Percentiles rank a stretch among this genome's conserved stretches.
These are phyloP conservation scores for Drosophila neonasuta DNA, from an alignment of 2,888 invertebrate genomes.

Conservation along the genomic window DNA sequence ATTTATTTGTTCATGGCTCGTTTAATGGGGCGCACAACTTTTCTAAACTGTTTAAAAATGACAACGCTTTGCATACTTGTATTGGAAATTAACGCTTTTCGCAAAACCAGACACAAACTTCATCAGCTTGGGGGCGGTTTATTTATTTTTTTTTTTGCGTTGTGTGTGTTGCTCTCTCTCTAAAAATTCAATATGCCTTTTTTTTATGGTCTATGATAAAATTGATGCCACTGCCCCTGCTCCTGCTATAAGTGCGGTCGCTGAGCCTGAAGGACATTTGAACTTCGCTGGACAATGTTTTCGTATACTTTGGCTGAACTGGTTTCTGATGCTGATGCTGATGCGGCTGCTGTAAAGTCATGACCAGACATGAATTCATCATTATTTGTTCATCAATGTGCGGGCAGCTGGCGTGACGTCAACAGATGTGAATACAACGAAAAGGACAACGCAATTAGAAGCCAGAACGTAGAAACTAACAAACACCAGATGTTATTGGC, in stretches of 20 bases:
- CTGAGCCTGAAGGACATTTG: constrained; percentile 30
- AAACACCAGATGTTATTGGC: constrained; percentile 44
- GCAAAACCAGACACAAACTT: constrained; percentile 20
- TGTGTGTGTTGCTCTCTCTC: background rate
- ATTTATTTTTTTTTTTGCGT: background rate
- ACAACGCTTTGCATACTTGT: constrained; percentile 14
- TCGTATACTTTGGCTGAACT: constrained; percentile 25
- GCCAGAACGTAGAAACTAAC: constrained; percentile 24
- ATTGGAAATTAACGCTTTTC: constrained; percentile 35
- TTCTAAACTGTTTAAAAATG: constrained; percentile 13
- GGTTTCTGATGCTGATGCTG: background rate
- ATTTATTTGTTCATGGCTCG: constrained; percentile 4
- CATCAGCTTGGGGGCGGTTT: constrained; percentile 22
- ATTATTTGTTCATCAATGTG: constrained; percentile 48
- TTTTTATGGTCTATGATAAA: constrained; percentile 11
- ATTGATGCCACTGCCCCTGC: background rate
- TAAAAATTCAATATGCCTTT: constrained; percentile 30
- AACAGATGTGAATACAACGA: constrained; percentile 43
- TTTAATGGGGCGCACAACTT: constrained; percentile 7
- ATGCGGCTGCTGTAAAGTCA: constrained; percentile 46
- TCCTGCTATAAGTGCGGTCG: constrained; percentile 5
- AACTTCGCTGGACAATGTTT: constrained; percentile 19
- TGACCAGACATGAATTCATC: constrained; percentile 75
- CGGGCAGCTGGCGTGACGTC: constrained; percentile 55
- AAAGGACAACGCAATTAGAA: constrained; percentile 45